Conservation (phyloP, 2,797 vertebrate genomes). For the Sebastiscus tertius region DNA sequence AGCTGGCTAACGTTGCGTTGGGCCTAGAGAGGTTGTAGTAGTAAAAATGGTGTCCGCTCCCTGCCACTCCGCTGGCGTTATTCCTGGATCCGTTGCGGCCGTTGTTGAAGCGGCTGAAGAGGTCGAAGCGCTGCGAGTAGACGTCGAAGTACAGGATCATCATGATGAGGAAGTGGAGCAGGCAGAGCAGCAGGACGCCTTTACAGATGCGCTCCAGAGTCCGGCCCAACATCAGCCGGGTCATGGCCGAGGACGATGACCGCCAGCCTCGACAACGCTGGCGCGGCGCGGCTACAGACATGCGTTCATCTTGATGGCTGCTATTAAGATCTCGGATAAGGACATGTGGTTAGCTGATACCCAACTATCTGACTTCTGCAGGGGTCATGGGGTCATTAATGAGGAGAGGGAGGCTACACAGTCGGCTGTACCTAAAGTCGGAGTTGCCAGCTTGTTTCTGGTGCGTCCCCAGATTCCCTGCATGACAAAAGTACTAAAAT, state of each 20-base stretch:
- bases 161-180: slow-evolving; percentile 97
- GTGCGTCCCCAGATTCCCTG: slow-evolving; percentile 25
- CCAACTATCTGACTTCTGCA: slow-evolving; percentile 35
- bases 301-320: slow-evolving; percentile 63
- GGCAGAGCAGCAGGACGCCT: slow-evolving; percentile 96
- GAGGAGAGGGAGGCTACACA: neutral
- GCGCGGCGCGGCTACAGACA: slow-evolving; percentile 70
- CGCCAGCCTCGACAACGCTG: slow-evolving; percentile 71
- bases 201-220: slow-evolving; percentile 99
- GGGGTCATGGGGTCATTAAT: slow-evolving; percentile 52
- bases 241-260: slow-evolving; percentile 89
- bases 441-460: slow-evolving; percentile 23
- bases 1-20: slow-evolving; percentile 88
- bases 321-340: slow-evolving; percentile 33
- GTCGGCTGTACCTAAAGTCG: slow-evolving; percentile 8
- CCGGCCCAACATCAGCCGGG: slow-evolving; percentile 97
- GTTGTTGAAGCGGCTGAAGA: slow-evolving; percentile 97
- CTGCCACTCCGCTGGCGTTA: slow-evolving; percentile 61
- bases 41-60: slow-evolving; percentile 82
- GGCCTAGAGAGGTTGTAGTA: slow-evolving; percentile 91
- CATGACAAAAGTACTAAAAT: slow-evolving; percentile 54
- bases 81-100: slow-evolving; percentile 78
- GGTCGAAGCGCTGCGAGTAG: slow-evolving; percentile 96
- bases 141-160: slow-evolving; percentile 99
- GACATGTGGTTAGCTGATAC: slow-evolving; percentile 36